These are phyloP conservation scores for Pasiphila rectangulata DNA, from an alignment of 2,888 invertebrate species.

Conservation along the genomic window DNA sequence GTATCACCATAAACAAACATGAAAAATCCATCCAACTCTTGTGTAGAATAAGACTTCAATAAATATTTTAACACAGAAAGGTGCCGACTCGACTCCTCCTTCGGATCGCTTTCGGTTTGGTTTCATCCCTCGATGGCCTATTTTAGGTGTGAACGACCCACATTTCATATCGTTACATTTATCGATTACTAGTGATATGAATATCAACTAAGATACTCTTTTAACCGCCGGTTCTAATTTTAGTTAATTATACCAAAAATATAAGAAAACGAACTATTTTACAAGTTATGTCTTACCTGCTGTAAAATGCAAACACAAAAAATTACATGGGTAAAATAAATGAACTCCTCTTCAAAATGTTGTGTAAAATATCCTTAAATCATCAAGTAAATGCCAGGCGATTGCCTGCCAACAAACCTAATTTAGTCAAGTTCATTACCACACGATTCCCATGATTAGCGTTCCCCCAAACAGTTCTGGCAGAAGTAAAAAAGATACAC, in stretches of 20 bases:
- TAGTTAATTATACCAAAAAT: too few relatives aligned
- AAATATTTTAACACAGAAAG: slow-evolving; percentile 18
- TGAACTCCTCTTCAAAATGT: too few relatives aligned
- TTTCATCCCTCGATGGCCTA: slow-evolving; percentile 41
- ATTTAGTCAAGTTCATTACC: slow-evolving; percentile 31
- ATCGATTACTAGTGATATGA: slow-evolving; percentile 24
- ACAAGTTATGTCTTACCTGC: too few relatives aligned
- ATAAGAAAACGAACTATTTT: too few relatives aligned
- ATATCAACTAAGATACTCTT: too few relatives aligned
- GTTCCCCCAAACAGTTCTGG: slow-evolving; percentile 18
- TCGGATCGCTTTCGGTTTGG: slow-evolving; percentile 25
- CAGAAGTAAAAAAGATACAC: too few relatives aligned
- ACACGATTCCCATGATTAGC: slow-evolving; percentile 24
- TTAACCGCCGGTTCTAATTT: too few relatives aligned
- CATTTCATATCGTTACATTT: slow-evolving; percentile 25
- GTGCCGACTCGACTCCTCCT: slow-evolving; percentile 23
- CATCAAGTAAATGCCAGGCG: too few relatives aligned
- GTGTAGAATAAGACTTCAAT: slow-evolving; percentile 12
- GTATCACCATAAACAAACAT: slow-evolving; percentile 15
- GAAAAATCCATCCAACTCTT: slow-evolving; percentile 13
- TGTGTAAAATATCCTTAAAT: too few relatives aligned
- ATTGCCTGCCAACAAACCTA: slow-evolving; percentile 16
- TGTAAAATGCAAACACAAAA: too few relatives aligned
- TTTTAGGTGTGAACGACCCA: slow-evolving; percentile 34
- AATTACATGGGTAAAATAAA: too few relatives aligned